These are phyloP conservation scores for Oedothorax gibbosus DNA, from an alignment of 1,140 invertebrate species.

Conservation along the genomic window DNA sequence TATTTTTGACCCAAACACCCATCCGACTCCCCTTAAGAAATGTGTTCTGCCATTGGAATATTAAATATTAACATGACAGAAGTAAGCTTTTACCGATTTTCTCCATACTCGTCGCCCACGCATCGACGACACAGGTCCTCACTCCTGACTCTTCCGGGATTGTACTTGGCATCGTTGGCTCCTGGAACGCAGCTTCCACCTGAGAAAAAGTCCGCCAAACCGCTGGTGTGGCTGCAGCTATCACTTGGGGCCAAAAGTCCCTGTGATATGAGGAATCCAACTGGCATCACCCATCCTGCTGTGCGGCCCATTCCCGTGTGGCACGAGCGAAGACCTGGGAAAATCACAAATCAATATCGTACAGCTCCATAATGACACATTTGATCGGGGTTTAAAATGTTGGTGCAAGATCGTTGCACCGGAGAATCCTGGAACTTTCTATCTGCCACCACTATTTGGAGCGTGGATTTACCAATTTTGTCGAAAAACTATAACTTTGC, in stretches of 20 bases:
- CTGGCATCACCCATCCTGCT: slow-evolving; percentile 71
- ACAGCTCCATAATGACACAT: no score
- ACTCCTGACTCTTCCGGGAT: slow-evolving; percentile 52
- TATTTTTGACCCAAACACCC: no score
- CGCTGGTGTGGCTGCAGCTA: slow-evolving; percentile 73
- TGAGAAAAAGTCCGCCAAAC: slow-evolving; percentile 74
- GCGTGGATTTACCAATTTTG: no score
- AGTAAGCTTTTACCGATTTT: slow-evolving; percentile 16
- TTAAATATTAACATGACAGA: neutral
- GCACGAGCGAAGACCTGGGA: slow-evolving; percentile 72
- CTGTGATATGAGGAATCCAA: slow-evolving; percentile 69
- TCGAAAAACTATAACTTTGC: no score
- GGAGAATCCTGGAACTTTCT: no score
- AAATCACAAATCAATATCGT: neutral
- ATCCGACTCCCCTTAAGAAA: no score
- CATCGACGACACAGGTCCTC: slow-evolving; percentile 61
- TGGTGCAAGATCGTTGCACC: no score
- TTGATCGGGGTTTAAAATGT: no score
- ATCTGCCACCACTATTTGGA: no score
- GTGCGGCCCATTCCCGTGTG: slow-evolving; percentile 68
- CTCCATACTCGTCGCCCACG: slow-evolving; percentile 59
- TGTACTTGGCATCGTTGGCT: slow-evolving; percentile 61
- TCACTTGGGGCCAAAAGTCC: slow-evolving; percentile 68
- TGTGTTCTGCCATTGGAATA: no score
- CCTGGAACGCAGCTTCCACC: slow-evolving; percentile 62